These are phyloP conservation scores for Watsonalla cultraria DNA, from an alignment of 2,888 invertebrate genomes.

Conservation along the genomic window DNA sequence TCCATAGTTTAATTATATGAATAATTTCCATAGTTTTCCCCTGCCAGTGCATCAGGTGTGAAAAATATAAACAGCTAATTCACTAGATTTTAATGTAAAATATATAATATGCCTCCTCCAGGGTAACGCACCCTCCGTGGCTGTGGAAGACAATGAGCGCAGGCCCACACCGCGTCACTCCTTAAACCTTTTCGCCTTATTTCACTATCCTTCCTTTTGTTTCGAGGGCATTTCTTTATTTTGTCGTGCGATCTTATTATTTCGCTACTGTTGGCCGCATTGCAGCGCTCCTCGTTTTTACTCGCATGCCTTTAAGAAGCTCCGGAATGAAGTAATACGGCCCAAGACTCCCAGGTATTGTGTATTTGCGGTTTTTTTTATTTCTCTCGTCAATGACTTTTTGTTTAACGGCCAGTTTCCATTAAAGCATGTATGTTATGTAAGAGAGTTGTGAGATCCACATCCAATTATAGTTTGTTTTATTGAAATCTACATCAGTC, in stretches of 20 bases:
- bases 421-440: conserved; percentile 48
- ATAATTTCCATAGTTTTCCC: neutral
- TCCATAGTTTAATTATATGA: no score
- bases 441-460: conserved; percentile 42
- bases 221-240: conserved; percentile 73
- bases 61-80: neutral
- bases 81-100: neutral
- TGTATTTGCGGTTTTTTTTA: conserved; percentile 65
- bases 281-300: conserved; percentile 66
- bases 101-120: conserved; percentile 40
- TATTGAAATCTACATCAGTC: conserved; percentile 45
- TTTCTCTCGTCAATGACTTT: conserved; percentile 56
- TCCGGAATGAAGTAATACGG: conserved; percentile 75
- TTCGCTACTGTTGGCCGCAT: conserved; percentile 75
- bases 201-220: conserved; percentile 74
- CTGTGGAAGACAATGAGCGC: conserved; percentile 60
- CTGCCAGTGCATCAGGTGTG: neutral
- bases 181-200: conserved; percentile 75
- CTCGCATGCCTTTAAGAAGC: conserved; percentile 49
- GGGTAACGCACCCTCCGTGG: conserved; percentile 13
- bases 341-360: conserved; percentile 65
- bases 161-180: conserved; percentile 74
- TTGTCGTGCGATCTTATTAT: conserved; percentile 78
- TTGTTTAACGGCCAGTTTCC: conserved; percentile 31
- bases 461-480: conserved; percentile 48